Evolutionary conservation across 2,888 invertebrate species (phyloP).

Genomic region (Ormyrus rosae): DNA sequence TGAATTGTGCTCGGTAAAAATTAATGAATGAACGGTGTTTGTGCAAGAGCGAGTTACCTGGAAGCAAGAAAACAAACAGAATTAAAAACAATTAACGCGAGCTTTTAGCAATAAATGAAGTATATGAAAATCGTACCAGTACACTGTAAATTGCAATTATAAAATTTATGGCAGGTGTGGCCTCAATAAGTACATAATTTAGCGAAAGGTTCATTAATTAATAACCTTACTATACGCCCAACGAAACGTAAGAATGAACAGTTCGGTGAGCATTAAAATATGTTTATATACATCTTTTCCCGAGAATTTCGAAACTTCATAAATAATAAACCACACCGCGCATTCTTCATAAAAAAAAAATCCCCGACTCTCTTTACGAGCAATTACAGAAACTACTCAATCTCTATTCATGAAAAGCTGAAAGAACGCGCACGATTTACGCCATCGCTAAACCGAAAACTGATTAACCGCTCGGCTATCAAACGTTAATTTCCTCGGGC

Average conservation of each 20-base stretch:
- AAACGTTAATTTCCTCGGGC: constrained; percentile 16
- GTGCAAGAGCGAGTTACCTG: constrained; percentile 3
- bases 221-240: too few species aligned
- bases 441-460: not conserved
- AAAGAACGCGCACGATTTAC: not conserved
- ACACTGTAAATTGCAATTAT: not conserved
- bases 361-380: not conserved
- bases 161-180: too few species aligned
- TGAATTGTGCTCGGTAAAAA: constrained; percentile 23
- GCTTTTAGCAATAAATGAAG: too few species aligned
- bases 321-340: too few species aligned
- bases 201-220: too few species aligned
- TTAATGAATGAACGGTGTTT: constrained; percentile 10
- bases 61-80: constrained; percentile 16
- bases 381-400: not conserved
- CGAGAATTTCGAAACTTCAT: too few species aligned
- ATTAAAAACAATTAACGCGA: constrained; percentile 14
- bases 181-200: too few species aligned
- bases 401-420: not conserved
- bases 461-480: not conserved
- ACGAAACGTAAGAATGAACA: too few species aligned
- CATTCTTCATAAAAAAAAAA: not conserved
- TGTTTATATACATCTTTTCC: too few species aligned
- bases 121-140: not conserved
- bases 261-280: too few species aligned